Evolutionary conservation across 2,797 vertebrate genomes (phyloP).

Genomic region (Rhinichthys osculus): DNA sequence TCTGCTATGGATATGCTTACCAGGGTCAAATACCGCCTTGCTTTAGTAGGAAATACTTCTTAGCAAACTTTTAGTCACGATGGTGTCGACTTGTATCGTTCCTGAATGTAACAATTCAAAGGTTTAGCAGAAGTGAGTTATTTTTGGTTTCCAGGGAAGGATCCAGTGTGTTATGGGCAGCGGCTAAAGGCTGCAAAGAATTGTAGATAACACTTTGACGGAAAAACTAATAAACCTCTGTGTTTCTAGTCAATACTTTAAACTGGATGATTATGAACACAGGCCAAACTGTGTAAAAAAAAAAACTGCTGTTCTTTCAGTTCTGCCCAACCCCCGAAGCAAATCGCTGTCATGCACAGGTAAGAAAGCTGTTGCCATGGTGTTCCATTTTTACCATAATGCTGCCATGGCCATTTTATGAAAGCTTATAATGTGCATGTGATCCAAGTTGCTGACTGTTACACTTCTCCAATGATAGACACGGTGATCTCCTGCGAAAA

Average conservation of each 20-base stretch:
- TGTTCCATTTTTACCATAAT: not conserved
- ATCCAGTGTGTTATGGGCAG: not conserved
- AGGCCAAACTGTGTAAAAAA: not conserved
- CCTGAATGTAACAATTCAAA: not conserved
- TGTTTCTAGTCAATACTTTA: no score
- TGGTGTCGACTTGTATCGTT: not conserved
- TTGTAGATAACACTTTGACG: not conserved
- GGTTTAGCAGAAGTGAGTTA: not conserved
- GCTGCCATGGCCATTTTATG: not conserved
- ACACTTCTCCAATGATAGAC: not conserved
- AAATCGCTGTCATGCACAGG: not conserved
- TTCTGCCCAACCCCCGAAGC: no score
- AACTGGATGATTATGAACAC: not conserved
- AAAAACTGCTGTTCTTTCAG: no score
- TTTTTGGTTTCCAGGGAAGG: not conserved
- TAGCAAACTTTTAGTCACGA: no score
- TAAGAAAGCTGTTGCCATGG: no score
- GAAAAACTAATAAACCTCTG: no score
- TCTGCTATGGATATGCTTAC: no score
- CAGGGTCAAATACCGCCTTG: no score
- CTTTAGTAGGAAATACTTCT: no score
- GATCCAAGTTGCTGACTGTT: not conserved
- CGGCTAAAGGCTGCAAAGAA: not conserved
- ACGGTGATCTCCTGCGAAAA: not conserved
- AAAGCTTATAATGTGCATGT: not conserved